phyloP scores from a whole-genome alignment of 1,140 invertebrate genomes.

The Temnothorax curvispinosus region DNA sequence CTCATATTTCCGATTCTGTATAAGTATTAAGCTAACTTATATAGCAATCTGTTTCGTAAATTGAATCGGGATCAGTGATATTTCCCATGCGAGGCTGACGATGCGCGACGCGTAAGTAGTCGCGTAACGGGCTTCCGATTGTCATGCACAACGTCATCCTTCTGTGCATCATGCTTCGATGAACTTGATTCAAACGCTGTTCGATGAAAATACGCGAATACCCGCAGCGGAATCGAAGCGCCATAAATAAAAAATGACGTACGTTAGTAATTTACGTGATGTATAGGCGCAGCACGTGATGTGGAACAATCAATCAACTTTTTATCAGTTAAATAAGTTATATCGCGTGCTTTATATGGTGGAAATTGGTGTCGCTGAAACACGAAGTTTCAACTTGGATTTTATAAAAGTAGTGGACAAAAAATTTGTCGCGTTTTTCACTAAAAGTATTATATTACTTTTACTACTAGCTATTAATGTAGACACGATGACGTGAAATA shows the following conservation, averaged over 20 bases:
- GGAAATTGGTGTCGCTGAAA: neutral
- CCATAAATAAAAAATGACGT: neutral
- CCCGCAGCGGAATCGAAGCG: neutral
- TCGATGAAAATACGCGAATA: neutral
- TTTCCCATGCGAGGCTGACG: neutral
- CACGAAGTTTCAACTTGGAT: neutral
- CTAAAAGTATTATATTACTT: neutral
- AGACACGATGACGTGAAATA: neutral
- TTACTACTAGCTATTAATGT: neutral
- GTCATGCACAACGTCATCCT: constrained; percentile 21
- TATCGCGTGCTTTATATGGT: neutral
- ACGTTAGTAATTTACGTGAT: neutral
- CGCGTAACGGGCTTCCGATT: constrained; percentile 30
- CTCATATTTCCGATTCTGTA: neutral
- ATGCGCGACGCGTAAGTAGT: constrained; percentile 13
- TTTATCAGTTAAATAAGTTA: neutral
- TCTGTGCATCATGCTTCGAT: constrained; percentile 19
- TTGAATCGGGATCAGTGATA: constrained; percentile 15
- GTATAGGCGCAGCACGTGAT: neutral
- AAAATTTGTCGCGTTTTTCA: neutral
- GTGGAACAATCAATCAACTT: neutral
- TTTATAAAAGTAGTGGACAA: neutral
- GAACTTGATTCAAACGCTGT: neutral
- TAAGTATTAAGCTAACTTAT: neutral
- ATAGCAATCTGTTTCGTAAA: neutral